phyloP scores from a whole-genome alignment of 2,113 vertebrate species.

The Chinchilla lanigera region DNA sequence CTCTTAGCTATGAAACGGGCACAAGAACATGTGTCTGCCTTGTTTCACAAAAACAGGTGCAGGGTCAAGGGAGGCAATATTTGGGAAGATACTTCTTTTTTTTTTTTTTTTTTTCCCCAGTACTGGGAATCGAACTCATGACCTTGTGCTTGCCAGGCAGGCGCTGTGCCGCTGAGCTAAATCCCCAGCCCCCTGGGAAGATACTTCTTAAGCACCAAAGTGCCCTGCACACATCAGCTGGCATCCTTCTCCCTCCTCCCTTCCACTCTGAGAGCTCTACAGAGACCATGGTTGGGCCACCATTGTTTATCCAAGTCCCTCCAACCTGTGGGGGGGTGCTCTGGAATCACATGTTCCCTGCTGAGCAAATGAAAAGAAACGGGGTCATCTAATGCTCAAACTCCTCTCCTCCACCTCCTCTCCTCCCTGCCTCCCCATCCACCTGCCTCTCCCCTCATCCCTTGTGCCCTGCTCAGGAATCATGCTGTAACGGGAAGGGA shows the following conservation, averaged over 20 bases:
- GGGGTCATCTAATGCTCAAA: neutral
- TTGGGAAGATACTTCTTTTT: neutral
- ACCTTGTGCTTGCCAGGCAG: no score
- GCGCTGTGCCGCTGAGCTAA: no score
- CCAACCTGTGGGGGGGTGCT: rapidly evolving
- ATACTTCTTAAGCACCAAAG: neutral
- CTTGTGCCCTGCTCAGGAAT: neutral
- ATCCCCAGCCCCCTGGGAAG: no score
- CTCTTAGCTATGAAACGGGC: neutral
- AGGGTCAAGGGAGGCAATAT: neutral
- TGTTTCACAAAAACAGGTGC: neutral
- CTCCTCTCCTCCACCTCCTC: no score
- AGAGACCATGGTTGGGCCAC: neutral
- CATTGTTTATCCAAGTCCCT: neutral
- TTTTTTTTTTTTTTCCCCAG: no score
- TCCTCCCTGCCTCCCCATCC: neutral
- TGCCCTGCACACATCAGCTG: neutral
- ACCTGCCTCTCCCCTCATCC: no score
- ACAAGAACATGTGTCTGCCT: neutral
- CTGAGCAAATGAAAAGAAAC: neutral
- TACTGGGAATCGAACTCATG: no score
- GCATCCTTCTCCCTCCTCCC: neutral
- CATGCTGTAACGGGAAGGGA: neutral
- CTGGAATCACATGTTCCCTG: neutral
- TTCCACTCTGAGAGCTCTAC: neutral